Base-by-base conservation (phyloP, 64 coral and sea anemone genomes). In the Anthopleura sola region DNA sequence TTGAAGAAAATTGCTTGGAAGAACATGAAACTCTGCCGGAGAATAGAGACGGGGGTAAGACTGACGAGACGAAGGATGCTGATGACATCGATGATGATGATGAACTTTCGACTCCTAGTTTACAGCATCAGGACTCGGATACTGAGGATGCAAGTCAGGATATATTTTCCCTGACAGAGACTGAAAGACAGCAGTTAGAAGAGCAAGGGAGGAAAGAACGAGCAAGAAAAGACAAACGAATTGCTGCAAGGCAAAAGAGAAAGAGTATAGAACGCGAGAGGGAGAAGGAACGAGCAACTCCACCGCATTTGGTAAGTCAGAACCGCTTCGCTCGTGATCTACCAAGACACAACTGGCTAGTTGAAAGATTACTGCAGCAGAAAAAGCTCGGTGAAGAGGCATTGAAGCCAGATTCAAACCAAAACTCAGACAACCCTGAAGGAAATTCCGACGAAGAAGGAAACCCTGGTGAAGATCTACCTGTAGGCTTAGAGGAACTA, bases 321-420 rank as follows among this genome's bases (percentile, higher is more conserved):
- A 99, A 99, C 87, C 89, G 97, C 51, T 91, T 95, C 55, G 93
- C 90, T 28, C 90, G 93, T 53, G 97, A 99, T 77, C 89, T 99
- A 13, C 97, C 97, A 36, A 86, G 97, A 33, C 97, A 99, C 82
- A 99, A 99, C 87, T 99, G 97, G 97, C 86, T 99, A 37, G 90
- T 99, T 21, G 97, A 99, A 17, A 37, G 93, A 44, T 75, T 94
- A 7, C 81, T 92, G 2, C 93, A 99, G 53, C 92, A 99, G 82
- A 99, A 99, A 2, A 93, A 88, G 46, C 68, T 98, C 0, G 78
- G 87, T 39, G 68, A 92, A 44, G 90, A 93, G 48, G 84, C 79
- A 24, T 29, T 92, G n/a, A 85, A 86, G n/a, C 60, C 75, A 40
- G 84, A 86, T 36, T n/a, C n/a, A n/a, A n/a, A n/a, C n/a, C 15